Percentiles rank a stretch among this genome's conserved stretches.
phyloP scores from a whole-genome alignment of 2,797 vertebrate species.

The Acanthopagrus latus region DNA sequence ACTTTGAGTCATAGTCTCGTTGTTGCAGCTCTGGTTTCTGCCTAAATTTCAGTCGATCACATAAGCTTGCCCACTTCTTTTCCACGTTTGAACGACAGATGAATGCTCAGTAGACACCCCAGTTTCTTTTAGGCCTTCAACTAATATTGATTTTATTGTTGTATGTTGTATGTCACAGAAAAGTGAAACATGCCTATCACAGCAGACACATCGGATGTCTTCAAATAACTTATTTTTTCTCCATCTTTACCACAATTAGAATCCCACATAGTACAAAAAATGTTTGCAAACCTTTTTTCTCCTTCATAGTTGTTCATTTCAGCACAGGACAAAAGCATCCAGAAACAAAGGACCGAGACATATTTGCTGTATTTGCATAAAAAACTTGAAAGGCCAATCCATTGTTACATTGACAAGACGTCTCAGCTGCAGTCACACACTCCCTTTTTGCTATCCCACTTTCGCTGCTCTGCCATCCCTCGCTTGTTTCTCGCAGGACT shows the following conservation, averaged over 20 bases:
- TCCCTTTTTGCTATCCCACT: slow-evolving; percentile 2
- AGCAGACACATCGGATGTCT: neutral
- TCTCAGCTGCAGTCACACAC: neutral
- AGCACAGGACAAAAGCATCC: neutral
- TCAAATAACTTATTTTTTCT: neutral
- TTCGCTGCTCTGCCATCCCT: neutral
- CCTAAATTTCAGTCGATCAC: slow-evolving; percentile 4
- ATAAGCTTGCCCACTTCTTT: neutral
- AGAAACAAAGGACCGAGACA: neutral
- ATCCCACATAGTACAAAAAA: neutral
- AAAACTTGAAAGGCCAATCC: neutral
- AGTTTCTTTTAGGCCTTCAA: neutral
- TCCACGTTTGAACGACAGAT: neutral
- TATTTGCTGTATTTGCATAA: neutral
- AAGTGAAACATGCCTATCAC: neutral
- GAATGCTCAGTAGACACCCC: neutral
- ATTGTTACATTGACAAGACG: neutral
- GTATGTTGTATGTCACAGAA: neutral
- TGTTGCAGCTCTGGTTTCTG: slow-evolving; percentile 18
- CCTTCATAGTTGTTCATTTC: neutral
- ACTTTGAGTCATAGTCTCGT: slow-evolving; percentile 38
- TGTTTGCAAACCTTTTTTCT: neutral
- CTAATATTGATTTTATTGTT: neutral
- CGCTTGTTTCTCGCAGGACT: neutral
- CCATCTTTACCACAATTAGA: neutral